Evolutionary conservation across 2,888 invertebrate species (phyloP), one percentile per base, ranked within the genome.

Genomic region (Coelinius sp.): DNA sequence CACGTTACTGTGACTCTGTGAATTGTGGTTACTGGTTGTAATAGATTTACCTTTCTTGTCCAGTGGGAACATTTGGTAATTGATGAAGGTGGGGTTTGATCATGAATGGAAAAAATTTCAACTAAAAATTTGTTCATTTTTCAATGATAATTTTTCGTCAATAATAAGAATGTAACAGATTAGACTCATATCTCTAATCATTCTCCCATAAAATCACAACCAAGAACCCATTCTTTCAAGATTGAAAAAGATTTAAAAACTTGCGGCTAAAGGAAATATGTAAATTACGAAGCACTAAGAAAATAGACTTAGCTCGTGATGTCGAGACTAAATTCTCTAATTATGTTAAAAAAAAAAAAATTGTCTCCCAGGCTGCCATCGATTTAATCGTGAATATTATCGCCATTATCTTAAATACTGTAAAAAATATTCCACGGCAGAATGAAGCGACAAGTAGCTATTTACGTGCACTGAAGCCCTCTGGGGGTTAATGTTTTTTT

Each of bases 391-490:
- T 27, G 22, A 49, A 38, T 64, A 35, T 27, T 62, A 67, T 38
- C 38, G 66, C 27, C 27, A 62, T 71, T 72, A 64, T 71, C 64
- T 68, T 41, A 44, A 59, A 67, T 38, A 27, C n/a, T 35, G 56
- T 46, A 38, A 68, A 63, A 68, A 52, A 52, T 67, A 31, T 59
- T 59, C 66, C 5, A 25, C 14, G 38, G 67, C 67, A 67, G 80
- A 87, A 87, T 81, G 84, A 86, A 83, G 86, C 85, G 86, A 86
- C 84, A 87, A 87, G 85, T 87, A 87, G 86, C 86, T 85, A 87
- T 87, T 87, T 86, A 86, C 81, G 85, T 85, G 84, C 81, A 78
- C 77, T 74, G 78, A 76, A 74, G 73, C 71, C 76, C 79, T 78
- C 79, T 73, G 76, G 76, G 72, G 74, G 75, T 73, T 71, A 71